Conservation (phyloP, 2,797 vertebrate genomes). For the Paguma larvata region DNA sequence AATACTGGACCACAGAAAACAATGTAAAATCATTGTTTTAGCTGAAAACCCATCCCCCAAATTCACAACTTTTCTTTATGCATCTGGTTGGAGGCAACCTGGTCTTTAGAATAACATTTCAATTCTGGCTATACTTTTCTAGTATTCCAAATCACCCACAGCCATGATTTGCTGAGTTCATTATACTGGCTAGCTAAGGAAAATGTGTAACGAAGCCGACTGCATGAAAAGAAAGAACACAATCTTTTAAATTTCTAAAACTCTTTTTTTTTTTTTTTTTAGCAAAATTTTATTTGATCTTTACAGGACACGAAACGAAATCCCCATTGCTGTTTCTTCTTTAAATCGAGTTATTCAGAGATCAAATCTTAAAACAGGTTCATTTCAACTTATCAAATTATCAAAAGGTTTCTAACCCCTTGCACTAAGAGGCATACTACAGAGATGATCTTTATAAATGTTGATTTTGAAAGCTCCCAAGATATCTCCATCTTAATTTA, state of each 20-base stretch:
- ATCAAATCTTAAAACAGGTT: slow-evolving; percentile 5
- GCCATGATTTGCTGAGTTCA: neutral
- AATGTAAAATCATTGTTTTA: neutral
- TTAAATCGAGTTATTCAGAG: slow-evolving; percentile 21
- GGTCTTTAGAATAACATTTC: neutral
- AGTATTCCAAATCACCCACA: neutral
- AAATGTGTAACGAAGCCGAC: slow-evolving; percentile 12
- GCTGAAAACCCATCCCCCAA: neutral
- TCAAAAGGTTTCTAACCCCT: neutral
- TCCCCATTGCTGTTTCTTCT: slow-evolving; percentile 52
- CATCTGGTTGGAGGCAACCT: neutral
- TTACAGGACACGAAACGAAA: slow-evolving; percentile 20
- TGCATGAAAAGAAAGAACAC: neutral
- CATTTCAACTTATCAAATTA: neutral
- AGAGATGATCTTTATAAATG: slow-evolving; percentile 1
- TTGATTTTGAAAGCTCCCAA: neutral
- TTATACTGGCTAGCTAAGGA: neutral
- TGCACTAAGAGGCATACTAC: neutral
- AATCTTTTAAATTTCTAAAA: slow-evolving; percentile 31
- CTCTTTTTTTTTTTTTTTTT: slow-evolving; percentile 12
- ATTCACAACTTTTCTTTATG: neutral
- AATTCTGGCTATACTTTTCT: neutral
- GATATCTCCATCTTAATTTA: neutral
- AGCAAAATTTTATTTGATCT: slow-evolving; percentile 47
- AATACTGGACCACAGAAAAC: neutral